Base-by-base conservation (phyloP, 2,113 vertebrate genomes). In the Laticauda laticaudata region DNA sequence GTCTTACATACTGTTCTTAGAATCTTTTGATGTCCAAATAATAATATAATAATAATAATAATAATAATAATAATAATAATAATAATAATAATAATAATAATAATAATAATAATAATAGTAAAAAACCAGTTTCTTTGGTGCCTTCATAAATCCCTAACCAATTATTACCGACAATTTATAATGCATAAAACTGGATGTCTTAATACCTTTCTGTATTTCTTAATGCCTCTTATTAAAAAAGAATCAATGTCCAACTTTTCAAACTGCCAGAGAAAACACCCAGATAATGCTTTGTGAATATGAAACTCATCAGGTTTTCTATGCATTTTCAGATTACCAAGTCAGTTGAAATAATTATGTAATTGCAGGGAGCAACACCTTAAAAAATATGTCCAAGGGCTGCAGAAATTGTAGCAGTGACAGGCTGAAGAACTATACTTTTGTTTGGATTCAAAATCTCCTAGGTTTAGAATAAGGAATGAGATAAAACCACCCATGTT, bases 141-240 rank as follows among this genome's bases (percentile, higher is more conserved):
- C n/a, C 57, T 88, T 90, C 54, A 90, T 54, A 48, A 93, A 90
- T 81, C 55, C 86, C 81, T 69, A 92, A 56, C 64, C 85, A 92
- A 89, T 89, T 91, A 86, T 69, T 61, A 51, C 88, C 81, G 88
- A 93, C 26, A n/a, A 75, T 88, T 92, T 88, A 51, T 89, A 90
- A 81, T 89, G 59, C 88, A 92, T 90, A 75, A 48, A 54, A 59
- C 48, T 39, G 34, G 85, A 87, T 90, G 81, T 86, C 34, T 81
- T 87, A 90, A 59, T 51, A 45, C 69, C 88, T 90, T 91, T 61
- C 69, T 91, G 92, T 51, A 86, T 56, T 55, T 6, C 26, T 69
- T 39, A 59, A 59, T 53, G 87, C 18, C n/a, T 56, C 56, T 51
- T 90, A 14, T 86, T 34, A 14, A 29, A 69, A 69, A 69, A 57